Evolutionary conservation across 2,888 invertebrate genomes (phyloP).

Genomic region (Teleiodes luculella): DNA sequence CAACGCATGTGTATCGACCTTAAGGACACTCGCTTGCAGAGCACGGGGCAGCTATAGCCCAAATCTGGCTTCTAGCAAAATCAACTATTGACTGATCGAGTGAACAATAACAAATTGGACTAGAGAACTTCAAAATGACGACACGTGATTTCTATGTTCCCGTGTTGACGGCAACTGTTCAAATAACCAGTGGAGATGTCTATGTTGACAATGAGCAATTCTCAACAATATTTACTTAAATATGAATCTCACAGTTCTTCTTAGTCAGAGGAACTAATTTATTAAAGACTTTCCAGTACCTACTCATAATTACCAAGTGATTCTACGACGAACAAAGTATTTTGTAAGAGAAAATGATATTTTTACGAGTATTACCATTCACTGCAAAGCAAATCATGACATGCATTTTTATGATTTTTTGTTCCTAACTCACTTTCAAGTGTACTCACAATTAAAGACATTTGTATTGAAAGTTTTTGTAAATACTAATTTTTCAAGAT

Average conservation of each 20-base stretch:
- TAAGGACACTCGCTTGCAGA: no score
- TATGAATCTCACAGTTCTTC: constrained; percentile 1
- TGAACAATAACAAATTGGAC: no score
- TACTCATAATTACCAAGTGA: constrained; percentile 9
- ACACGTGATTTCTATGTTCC: background rate
- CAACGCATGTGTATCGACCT: no score
- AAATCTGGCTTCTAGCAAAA: no score
- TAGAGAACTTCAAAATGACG: no score
- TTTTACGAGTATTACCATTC: constrained; percentile 14
- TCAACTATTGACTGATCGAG: no score
- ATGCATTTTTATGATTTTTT: constrained; percentile 22
- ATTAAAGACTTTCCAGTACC: constrained; percentile 3
- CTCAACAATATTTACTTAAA: background rate
- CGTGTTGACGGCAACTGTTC: background rate
- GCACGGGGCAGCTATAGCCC: no score
- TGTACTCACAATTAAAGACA: constrained; percentile 20
- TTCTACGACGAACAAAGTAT: constrained; percentile 17
- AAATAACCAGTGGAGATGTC: background rate
- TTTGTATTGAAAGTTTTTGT: constrained; percentile 23
- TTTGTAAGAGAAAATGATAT: constrained; percentile 5
- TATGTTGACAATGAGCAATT: background rate
- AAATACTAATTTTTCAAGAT: constrained; percentile 21
- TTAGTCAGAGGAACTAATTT: background rate
- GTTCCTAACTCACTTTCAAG: constrained; percentile 22
- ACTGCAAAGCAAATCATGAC: constrained; percentile 22